Base-by-base conservation (phyloP, 2,888 invertebrate species). In the Leptinotarsa juncta region DNA sequence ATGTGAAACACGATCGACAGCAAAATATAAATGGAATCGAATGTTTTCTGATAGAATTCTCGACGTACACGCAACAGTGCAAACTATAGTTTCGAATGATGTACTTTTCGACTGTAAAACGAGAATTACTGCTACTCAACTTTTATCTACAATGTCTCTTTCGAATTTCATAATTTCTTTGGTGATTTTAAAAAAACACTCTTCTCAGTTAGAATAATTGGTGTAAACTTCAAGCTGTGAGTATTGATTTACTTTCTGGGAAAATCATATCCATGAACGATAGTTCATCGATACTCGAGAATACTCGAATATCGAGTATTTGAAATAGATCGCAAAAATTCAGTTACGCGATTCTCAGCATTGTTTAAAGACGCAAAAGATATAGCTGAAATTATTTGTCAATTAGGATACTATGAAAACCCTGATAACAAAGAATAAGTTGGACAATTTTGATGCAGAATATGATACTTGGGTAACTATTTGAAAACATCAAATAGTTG, bases 161-260 rank as follows among this genome's bases (percentile, higher is more conserved):
- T 26, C 65, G n/a, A 66, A 66, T 16, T 66, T 66, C 18, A 66
- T 66, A 42, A 66, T 66, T 66, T 48, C 48, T 66, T 66, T 66
- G 1, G 15, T 66, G 65, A 42, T 66, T 32, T 18, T 66, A 42
- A 66, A 23, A 26, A 66, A 66, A 14, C 18, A 20, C 5, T 66
- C 3, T 66, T 66, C 65, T 16, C 65, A 66, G 14, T 23, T 4
- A 26, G 26, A 26, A 26, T 1, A 26, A 26, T 66, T 3, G 16
- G 5, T 66, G 48, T 32, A 66, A 66, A 66, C 65, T 66, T 20
- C 49, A 66, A 66, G 65, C 42, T 66, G 65, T 66, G 10, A 66
- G 65, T 48, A 66, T 66, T 32, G 49, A 65, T 48, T 65, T 48
- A 14, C 65, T 65, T 65, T 42, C 48, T 66, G 65, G 49, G 4